phyloP scores from a whole-genome alignment of 2,888 invertebrate species.

The Frankliniella intonsa region DNA sequence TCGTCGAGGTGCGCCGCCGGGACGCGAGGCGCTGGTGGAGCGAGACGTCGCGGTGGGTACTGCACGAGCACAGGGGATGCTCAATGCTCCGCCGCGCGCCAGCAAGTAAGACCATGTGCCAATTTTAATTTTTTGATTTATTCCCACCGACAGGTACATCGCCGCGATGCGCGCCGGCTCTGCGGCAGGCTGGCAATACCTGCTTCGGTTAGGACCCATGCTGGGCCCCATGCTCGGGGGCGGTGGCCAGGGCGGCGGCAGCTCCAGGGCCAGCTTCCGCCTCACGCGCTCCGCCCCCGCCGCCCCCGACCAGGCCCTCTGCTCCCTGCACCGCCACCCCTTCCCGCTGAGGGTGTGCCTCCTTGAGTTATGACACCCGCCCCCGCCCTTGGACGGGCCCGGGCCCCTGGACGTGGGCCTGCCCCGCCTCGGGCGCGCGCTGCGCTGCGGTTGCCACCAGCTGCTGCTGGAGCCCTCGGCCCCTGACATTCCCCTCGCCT shows the following conservation, averaged over 20 bases:
- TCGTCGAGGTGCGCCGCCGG: conserved; percentile 30
- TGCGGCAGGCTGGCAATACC: neutral
- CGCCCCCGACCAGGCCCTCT: neutral
- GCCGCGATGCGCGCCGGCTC: conserved; percentile 20
- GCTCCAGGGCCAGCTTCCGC: neutral
- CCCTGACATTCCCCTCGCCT: conserved; percentile 4
- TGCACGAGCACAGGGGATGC: neutral
- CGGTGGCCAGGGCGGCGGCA: neutral
- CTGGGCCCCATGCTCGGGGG: conserved; percentile 27
- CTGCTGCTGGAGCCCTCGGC: neutral
- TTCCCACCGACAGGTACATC: neutral
- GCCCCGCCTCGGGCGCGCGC: neutral
- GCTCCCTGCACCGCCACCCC: conserved; percentile 27
- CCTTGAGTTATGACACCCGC: conserved; percentile 30
- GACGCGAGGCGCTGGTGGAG: conserved; percentile 36
- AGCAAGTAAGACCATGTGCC: no score
- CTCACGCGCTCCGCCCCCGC: conserved; percentile 6
- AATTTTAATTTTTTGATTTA: no score
- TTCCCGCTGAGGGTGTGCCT: conserved; percentile 33
- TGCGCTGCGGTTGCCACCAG: conserved; percentile 12
- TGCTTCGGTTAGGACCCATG: conserved; percentile 24
- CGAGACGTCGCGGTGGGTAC: conserved; percentile 33
- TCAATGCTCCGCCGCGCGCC: no score
- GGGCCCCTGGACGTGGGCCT: conserved; percentile 28
- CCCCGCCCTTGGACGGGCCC: conserved; percentile 14